Conservation (phyloP, 2,113 vertebrate species). For the Etia nguti region DNA sequence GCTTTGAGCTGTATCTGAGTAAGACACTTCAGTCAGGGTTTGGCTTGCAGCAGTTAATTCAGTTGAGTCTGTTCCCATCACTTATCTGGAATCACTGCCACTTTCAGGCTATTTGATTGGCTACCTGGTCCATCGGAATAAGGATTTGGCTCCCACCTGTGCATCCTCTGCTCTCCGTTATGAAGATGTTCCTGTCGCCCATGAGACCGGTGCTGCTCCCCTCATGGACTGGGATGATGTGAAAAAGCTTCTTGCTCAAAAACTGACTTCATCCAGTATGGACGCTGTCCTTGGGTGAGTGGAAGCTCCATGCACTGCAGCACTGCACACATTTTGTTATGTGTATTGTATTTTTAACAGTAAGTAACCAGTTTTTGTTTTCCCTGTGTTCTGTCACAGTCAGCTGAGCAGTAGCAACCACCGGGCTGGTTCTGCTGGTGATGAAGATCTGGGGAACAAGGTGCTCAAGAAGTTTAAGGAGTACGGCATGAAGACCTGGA, state of each 20-base stretch:
- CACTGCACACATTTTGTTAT: background rate
- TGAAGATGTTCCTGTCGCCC: accelerated
- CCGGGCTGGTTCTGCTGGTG: slow-evolving; percentile 78
- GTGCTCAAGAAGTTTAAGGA: slow-evolving; percentile 67
- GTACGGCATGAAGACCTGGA: slow-evolving; percentile 76
- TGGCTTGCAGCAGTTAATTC: background rate
- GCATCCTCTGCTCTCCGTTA: accelerated
- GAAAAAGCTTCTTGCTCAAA: slow-evolving; percentile 47
- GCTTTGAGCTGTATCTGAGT: background rate
- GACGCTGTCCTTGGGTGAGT: slow-evolving; percentile 70
- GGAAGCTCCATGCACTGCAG: background rate
- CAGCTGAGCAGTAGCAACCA: slow-evolving; percentile 45
- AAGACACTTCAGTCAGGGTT: background rate
- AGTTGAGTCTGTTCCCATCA: too few species aligned
- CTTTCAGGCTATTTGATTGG: slow-evolving; percentile 83
- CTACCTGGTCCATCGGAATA: slow-evolving; percentile 65
- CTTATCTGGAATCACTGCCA: background rate
- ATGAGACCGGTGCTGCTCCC: slow-evolving; percentile 16
- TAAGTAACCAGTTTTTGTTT: accelerated
- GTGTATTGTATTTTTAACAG: accelerated
- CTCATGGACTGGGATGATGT: slow-evolving; percentile 77
- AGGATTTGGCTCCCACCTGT: background rate
- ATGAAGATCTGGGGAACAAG: slow-evolving; percentile 62
- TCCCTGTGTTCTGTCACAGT: slow-evolving; percentile 27
- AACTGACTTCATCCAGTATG: slow-evolving; percentile 39